A percentile compares a stretch with the other conserved stretches of the same genome.
Evolutionary conservation across 1,140 invertebrate genomes (phyloP).

Genomic region (Trichogramma pretiosum): DNA sequence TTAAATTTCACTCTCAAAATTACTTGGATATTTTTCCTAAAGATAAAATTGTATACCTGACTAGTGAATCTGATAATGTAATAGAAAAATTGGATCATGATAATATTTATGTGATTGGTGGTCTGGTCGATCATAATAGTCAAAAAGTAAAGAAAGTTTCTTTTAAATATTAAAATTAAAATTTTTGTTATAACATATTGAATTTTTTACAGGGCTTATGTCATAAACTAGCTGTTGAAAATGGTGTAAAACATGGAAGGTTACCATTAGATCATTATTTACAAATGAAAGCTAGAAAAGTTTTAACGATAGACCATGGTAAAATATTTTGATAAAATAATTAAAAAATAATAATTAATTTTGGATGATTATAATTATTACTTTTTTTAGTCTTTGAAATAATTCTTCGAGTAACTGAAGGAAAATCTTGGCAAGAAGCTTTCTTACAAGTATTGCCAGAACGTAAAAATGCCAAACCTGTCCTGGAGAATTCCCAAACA

Average conservation of each 20-base stretch:
- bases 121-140: conserved; percentile 93
- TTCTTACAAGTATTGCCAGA: conserved; percentile 71
- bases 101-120: conserved; percentile 90
- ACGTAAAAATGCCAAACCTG: conserved; percentile 60
- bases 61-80: conserved; percentile 88
- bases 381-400: conserved; percentile 84
- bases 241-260: conserved; percentile 72
- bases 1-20: conserved; percentile 56
- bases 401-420: conserved; percentile 66
- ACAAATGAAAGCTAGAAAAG: conserved; percentile 86
- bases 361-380: conserved; percentile 10
- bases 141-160: conserved; percentile 82
- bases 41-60: conserved; percentile 80
- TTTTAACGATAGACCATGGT: conserved; percentile 95
- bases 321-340: conserved; percentile 13
- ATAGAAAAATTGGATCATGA: conserved; percentile 67
- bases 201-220: conserved; percentile 64
- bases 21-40: conserved; percentile 66
- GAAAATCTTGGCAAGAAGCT: conserved; percentile 74
- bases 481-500: conserved; percentile 13
- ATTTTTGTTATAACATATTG: conserved; percentile 10
- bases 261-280: conserved; percentile 86
- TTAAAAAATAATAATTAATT: conserved; percentile 12
- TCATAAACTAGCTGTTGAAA: conserved; percentile 67
- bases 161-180: background rate